phyloP scores from a whole-genome alignment of 2,888 invertebrate genomes.

The Phorcus lineatus region DNA sequence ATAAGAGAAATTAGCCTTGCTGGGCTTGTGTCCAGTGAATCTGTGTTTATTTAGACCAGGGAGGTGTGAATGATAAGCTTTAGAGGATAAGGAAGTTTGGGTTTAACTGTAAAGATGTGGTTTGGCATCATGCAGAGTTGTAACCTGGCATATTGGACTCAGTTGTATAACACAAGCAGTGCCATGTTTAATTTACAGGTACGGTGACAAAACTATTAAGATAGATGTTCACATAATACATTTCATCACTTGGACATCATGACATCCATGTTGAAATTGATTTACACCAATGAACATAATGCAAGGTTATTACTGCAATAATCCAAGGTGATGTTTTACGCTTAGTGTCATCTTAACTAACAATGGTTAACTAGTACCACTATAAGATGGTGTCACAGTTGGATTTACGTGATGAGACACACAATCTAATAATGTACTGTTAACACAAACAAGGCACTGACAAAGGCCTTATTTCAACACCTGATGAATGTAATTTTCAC shows the following conservation, averaged over 20 bases:
- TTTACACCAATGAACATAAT: too few species aligned
- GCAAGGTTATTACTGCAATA: too few species aligned
- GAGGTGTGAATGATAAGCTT: constrained; percentile 3
- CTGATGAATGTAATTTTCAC: too few species aligned
- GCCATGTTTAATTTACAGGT: background rate
- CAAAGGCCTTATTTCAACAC: too few species aligned
- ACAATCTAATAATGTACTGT: too few species aligned
- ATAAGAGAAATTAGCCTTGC: background rate
- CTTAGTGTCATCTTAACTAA: too few species aligned
- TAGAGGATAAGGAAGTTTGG: background rate
- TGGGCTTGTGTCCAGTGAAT: background rate
- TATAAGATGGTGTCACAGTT: too few species aligned
- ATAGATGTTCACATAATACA: background rate
- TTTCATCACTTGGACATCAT: constrained; percentile 1
- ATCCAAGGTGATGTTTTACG: too few species aligned
- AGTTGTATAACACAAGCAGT: constrained; percentile 1
- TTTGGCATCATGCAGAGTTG: background rate
- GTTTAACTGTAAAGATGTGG: background rate
- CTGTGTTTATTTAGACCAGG: constrained; percentile 4
- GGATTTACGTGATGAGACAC: too few species aligned
- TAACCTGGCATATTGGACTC: background rate
- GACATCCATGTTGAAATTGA: background rate
- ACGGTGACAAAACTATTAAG: background rate
- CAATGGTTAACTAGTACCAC: too few species aligned
- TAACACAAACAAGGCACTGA: too few species aligned